Base-by-base conservation (phyloP, 1,140 invertebrate species). In the Mesaphorura yosii region DNA sequence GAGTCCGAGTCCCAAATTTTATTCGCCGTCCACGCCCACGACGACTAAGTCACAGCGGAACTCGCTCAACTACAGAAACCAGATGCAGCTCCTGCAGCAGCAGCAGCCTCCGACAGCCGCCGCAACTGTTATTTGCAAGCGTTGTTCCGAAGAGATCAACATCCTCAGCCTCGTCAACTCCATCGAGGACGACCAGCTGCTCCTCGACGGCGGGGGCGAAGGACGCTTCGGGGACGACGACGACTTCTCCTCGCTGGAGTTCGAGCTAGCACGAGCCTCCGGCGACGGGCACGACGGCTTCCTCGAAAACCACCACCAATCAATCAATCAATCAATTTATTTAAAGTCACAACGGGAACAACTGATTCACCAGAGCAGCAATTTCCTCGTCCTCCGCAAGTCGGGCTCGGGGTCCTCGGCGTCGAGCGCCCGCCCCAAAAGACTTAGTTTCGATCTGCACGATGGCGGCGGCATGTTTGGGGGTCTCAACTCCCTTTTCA, bases 91-190 rank as follows among this genome's bases (percentile, higher is more conserved):
- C 7, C 22, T 46, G 23, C 44, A 6, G 22, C 39, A 19, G 22
- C n/a, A 19, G 6, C 39, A 17, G 22, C 10, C n/a, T 34, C n/a
- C n/a, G 10, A 10, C 31, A 34, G 31, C 10, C 10, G n/a, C 10
- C 31, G 10, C 31, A 34, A 34, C 10, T n/a, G n/a, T 17, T 10
- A 34, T 63, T 12, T 63, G 61, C 28, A 59, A 58, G 28, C 41
- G 61, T 6, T 63, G 61, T 29, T 55, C 58, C 12, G 42, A 48
- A 4, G 61, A 63, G 44, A 59, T 63, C 15, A 55, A 57, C 27
- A 19, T 63, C n/a, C 37, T 59, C 12, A 58, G 48, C 26, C 29
- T 59, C 20, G 57, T 63, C 47, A 63, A 63, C 45, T 59, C 61
- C 14, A 63, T 63, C 31, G 61, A 63, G 49, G 22, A 51, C 19